Percentiles rank a stretch among this genome's conserved stretches.
Conservation (phyloP, 2,113 vertebrate species). For the Vidua macroura region DNA sequence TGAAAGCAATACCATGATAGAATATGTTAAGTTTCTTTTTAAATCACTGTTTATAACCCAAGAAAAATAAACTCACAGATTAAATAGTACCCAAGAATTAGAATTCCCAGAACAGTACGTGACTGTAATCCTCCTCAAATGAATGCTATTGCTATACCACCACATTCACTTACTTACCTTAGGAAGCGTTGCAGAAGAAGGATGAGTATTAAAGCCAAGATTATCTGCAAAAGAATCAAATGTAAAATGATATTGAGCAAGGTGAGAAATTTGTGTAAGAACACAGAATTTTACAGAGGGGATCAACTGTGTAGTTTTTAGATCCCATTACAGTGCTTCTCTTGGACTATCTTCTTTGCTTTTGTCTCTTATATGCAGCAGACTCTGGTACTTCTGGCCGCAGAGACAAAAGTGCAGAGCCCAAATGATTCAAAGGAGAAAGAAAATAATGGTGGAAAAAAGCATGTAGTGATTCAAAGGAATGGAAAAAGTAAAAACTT, state of each 20-base stretch:
- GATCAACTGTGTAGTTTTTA: neutral
- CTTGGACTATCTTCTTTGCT: neutral
- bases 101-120: neutral
- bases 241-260: neutral
- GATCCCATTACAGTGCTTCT: neutral
- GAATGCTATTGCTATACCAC: neutral
- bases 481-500: neutral
- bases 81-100: neutral
- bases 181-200: slow-evolving; percentile 50
- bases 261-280: neutral
- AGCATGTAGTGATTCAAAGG: neutral
- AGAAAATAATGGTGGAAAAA: neutral
- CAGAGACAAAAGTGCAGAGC: neutral
- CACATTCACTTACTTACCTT: slow-evolving; percentile 63
- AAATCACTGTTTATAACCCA: neutral
- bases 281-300: neutral
- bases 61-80: neutral
- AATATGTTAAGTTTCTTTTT: neutral
- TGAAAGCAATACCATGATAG: neutral
- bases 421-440: neutral
- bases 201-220: slow-evolving; percentile 21
- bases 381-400: neutral
- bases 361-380: neutral
- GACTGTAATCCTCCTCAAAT: neutral
- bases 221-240: slow-evolving; percentile 45